Base-by-base conservation (phyloP, 35 echinoderm and acorn worm species). In the Chiridota heheva region DNA sequence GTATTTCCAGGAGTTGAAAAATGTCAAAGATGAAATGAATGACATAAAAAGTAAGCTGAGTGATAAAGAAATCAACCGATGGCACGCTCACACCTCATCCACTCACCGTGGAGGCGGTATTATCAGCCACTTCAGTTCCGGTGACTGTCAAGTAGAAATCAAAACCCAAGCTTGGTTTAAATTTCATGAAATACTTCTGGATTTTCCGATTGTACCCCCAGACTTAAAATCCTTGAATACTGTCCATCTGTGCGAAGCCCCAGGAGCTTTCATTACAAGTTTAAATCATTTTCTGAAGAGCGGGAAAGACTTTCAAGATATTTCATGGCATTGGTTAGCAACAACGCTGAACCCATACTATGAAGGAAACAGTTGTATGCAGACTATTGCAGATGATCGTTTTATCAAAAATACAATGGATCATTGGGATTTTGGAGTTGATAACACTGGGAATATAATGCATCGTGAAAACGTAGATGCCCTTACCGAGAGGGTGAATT, bases 121-220 rank as follows among this genome's bases (percentile, higher is more conserved):
- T 5, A 77, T 88, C 29, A 82, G 86, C 2, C 72, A 60, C 2
- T 53, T 75, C 16, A 65, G 91, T n/a, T 73, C 64, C 0, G 57
- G 18, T 10, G 35, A 76, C 7, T 67, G 65, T 29, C 40, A 80
- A 4, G 77, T 84, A 5, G 95, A 97, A 69, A 84, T 98, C 2
- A 87, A 89, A 40, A 98, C 95, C 0, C 95, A 98, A 49, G 95
- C 95, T 6, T 98, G 89, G 95, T 92, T 90, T 47, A 91, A 98
- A 59, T 98, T 98, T 32, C 85, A 88, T 69, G 95, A 98, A 56
- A 91, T 98, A 34, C 40, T 82, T 53, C 44, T 33, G 6, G 51
- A 86, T 5, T 73, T 77, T 37, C 18, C 44, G 4, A 36, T 74
- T 1, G 36, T 63, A 17, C 39, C 86, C 43, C 36, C n/a, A 10